Base-by-base conservation (phyloP, 2,888 invertebrate species). In the Agapostemon virescens region DNA sequence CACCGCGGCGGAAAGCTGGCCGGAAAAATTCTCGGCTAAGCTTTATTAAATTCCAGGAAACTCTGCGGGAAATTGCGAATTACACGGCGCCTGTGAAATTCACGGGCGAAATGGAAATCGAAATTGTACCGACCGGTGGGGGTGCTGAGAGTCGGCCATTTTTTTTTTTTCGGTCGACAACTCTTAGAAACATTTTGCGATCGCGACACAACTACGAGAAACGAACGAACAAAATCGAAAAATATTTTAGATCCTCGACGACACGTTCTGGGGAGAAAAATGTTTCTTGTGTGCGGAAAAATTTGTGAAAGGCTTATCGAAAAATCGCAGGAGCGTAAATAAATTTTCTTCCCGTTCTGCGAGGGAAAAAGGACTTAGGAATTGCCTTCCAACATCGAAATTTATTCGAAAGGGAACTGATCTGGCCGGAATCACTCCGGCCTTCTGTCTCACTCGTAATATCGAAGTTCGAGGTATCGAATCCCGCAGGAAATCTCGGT, bases 61-160 rank as follows among this genome's bases (percentile, higher is more conserved):
- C 61, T 71, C 45, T 45, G 11, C n/a, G 71, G 71, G 71, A 71
- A 71, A 71, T 71, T 71, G 71, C 71, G 71, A 71, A 71, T 71
- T 71, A 71, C 71, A 71, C 61, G 26, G 33, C 61, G n/a, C 45
- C 45, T 61, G 20, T 33, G 61, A 71, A 71, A 63, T 71, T 71
- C 63, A 36, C 33, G 71, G 33, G 71, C 23, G 63, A 49, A 71
- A 63, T 71, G 61, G 61, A 58, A 71, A 71, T 71, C 45, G 71
- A 71, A 71, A 71, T 71, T 71, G 63, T 26, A 45, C 42, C 42
- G 20, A 33, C 33, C 3, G 49, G 1, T 2, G 26, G 3, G 55
- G 63, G 11, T 5, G 36, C 9, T 20, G 33, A 11, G 20, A 13
- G 63, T 0, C n/a, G 3, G 9, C 58, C 30, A 38, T 9, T 17